Percentiles rank a stretch among this genome's conserved stretches.
These are phyloP conservation scores for Melanchra persicariae DNA, from an alignment of 2,888 invertebrate species.

Conservation along the genomic window DNA sequence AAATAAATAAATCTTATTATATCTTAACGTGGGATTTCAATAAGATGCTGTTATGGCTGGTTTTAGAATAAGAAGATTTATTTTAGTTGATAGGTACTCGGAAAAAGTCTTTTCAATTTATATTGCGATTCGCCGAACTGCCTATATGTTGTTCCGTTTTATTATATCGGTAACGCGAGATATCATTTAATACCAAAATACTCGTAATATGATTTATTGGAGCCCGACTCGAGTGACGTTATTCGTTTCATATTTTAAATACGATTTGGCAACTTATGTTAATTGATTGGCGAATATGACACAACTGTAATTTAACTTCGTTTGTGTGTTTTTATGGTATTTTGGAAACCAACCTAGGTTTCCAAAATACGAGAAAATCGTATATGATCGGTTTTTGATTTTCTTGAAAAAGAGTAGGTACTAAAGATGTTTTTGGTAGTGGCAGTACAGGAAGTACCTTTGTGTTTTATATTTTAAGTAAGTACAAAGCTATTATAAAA, in stretches of 20 bases:
- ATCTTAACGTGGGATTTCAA: conserved; percentile 19
- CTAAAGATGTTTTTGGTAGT: no score
- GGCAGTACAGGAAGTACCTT: no score
- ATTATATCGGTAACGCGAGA: neutral
- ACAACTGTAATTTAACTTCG: neutral
- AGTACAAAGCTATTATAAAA: no score
- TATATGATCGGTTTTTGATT: no score
- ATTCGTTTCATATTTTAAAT: conserved; percentile 2
- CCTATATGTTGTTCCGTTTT: conserved; percentile 21
- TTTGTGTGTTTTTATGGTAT: no score
- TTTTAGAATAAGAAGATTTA: conserved; percentile 24
- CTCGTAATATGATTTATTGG: conserved; percentile 7
- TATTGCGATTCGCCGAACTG: neutral
- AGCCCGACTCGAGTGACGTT: neutral
- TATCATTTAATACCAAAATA: conserved; percentile 8
- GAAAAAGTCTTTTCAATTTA: conserved; percentile 26
- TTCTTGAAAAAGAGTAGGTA: no score
- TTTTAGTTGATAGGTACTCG: conserved; percentile 11
- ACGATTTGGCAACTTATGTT: neutral
- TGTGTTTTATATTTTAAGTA: no score
- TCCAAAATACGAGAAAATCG: no score
- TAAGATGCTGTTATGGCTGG: conserved; percentile 15
- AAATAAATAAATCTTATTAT: no score
- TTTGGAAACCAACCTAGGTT: no score
- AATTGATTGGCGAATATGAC: neutral